Base-by-base conservation (phyloP, 2,113 vertebrate species). In the Prunella himalayana region DNA sequence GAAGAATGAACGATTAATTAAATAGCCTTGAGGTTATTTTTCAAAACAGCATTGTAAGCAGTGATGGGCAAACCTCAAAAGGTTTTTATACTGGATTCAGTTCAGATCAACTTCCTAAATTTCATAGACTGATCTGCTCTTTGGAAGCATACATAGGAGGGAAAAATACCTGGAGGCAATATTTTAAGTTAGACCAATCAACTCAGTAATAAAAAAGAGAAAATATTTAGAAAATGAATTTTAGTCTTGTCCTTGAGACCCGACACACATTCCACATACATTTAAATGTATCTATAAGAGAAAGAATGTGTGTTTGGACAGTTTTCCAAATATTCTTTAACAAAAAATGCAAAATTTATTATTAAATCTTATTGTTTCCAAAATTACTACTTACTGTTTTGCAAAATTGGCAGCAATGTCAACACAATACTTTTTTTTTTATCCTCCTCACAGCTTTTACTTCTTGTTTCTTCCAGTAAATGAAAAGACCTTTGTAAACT, bases 1-100 rank as follows among this genome's bases (percentile, higher is more conserved):
- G 97, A 97, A 97, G 91, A 97, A 95, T 69, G 85, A 91, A 96
- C 57, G 5, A 97, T 97, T 98, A 97, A 97, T 97, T 97, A 98
- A 98, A 94, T 92, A 89, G 95, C 95, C 85, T 93, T 93, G 60
- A 89, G 94, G 83, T 95, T 93, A 94, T 96, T 97, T 97, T 97
- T 97, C 91, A 97, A 95, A 98, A 97, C 64, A 77, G 33, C 82
- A 94, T 86, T 93, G 75, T 78, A 97, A 94, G 72, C 63, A 93
- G 35, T 82, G 93, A 95, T 56, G 30, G 77, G 31, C 73, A 94
- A 93, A 72, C 44, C 71, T 93, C 71, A 66, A 87, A 91, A 92
- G 33, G 31, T 77, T 97, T 85, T 82, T 44, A 66, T 41, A 75
- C 42, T 64, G 39, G 11, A 79, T 96, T 94, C 69, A 51, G 24